Evolutionary conservation across 2,113 vertebrate species (phyloP), one percentile per base, ranked within the genome.

Genomic region (Setophaga coronata): DNA sequence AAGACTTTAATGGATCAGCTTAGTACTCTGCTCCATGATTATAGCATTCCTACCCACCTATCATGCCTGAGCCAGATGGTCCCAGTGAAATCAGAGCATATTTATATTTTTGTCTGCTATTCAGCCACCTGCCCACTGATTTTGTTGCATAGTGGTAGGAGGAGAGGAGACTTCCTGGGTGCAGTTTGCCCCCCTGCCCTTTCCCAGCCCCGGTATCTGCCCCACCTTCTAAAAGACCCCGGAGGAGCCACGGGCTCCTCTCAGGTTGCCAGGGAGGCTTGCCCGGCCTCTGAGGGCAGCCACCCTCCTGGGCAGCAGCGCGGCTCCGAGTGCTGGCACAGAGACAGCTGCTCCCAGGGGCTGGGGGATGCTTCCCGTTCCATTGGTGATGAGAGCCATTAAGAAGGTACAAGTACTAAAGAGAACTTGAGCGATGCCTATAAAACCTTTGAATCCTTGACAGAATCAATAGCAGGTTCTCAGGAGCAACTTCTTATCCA

Each of bases 1-100:
- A 97, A 98, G 94, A 96, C 92, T 94, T 96, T 97, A 97, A 97
- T 98, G 97, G 96, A 95, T 93, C 95, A 31, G 83, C 69, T 93
- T 91, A 85, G 85, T 82, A 77, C 73, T 67, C 42, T 88, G 94
- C 93, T 95, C 85, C 23, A 7, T 91, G 95, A 98, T 97, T 95
- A 96, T 80, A 92, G 91, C 82, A 42, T 90, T 86, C 95, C 94
- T 95, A 90, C 89, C 92, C 86, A 79, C 95, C 97, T 89, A 84
- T 97, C 97, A 93, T 38, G 47, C 53, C 43, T 64, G 36, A 78
- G 94, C 88, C 96, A 94, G 80, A 96, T 97, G 96, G 94, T 87
- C 88, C 93, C 85, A 81, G 72, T 85, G 93, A 95, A 96, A 93
- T 94, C 76, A 61, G 79, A 90, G 78, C 83, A 56, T 93, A 93